These are phyloP conservation scores for Ennomos quercinarius DNA, from an alignment of 2,888 invertebrate species.

Conservation along the genomic window DNA sequence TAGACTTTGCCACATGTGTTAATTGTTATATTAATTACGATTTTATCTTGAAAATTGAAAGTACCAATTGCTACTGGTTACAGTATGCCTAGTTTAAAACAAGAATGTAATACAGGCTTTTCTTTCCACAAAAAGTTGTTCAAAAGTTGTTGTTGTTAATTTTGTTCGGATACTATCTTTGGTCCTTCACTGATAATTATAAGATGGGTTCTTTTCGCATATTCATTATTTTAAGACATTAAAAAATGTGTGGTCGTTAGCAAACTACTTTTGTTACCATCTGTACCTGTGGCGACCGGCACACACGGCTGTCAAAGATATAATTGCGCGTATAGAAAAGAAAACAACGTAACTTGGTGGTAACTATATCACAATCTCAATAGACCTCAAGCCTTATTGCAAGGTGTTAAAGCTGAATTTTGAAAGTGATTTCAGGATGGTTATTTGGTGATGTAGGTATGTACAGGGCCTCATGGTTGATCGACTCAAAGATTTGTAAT, in stretches of 20 bases:
- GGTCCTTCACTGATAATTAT: not conserved
- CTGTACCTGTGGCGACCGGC: constrained; percentile 58
- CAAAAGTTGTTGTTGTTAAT: too few species aligned
- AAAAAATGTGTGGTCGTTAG: constrained; percentile 16
- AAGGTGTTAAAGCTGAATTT: constrained; percentile 37
- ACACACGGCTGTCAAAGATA: constrained; percentile 77
- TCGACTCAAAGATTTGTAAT: constrained; percentile 77
- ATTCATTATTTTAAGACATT: not conserved
- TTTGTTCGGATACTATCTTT: not conserved
- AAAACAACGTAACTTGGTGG: constrained; percentile 59
- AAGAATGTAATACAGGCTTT: too few species aligned
- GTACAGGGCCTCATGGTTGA: constrained; percentile 72
- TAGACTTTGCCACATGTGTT: constrained; percentile 44
- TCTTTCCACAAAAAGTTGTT: too few species aligned
- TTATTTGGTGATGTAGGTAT: constrained; percentile 61
- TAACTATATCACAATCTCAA: constrained; percentile 33
- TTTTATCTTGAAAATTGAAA: constrained; percentile 50
- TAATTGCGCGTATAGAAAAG: constrained; percentile 80
- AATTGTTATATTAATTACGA: constrained; percentile 44
- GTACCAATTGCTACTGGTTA: constrained; percentile 19
- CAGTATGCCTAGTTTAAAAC: not conserved
- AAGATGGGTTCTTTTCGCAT: not conserved
- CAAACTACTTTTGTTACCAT: constrained; percentile 57
- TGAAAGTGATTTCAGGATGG: constrained; percentile 35
- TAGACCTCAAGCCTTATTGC: constrained; percentile 49